Conservation (phyloP, 2,113 vertebrate species). For the Zingel zingel region DNA sequence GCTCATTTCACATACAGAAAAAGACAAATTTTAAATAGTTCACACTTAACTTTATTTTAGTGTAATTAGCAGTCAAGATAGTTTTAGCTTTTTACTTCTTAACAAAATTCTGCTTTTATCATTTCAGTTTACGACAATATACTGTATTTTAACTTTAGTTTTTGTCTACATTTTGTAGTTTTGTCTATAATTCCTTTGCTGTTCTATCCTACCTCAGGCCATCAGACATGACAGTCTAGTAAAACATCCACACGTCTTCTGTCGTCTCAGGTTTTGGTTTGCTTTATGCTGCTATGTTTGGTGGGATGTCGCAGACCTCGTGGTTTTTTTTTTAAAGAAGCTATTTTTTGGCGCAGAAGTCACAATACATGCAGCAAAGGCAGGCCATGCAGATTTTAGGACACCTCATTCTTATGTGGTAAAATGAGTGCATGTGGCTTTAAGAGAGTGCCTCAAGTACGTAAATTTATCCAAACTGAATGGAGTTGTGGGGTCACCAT, state of each 20-base stretch:
- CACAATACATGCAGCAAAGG: conserved; percentile 27
- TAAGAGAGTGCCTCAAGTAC: background rate
- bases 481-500: conserved; percentile 17
- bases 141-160: background rate
- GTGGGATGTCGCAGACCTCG: conserved; percentile 1
- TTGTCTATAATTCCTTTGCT: background rate
- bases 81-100: background rate
- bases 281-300: conserved; percentile 7
- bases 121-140: background rate
- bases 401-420: conserved; percentile 11
- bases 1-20: background rate
- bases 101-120: background rate
- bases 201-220: background rate
- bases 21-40: background rate
- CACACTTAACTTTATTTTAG: conserved; percentile 5
- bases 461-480: conserved; percentile 17
- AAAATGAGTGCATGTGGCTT: conserved; percentile 37
- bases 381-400: conserved; percentile 42
- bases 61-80: background rate
- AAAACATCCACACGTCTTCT: conserved; percentile 2
- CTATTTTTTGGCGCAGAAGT: conserved; percentile 2
- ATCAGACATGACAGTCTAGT: background rate
- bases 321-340: conserved; percentile 35
- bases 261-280: conserved; percentile 9
- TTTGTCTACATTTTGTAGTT: background rate